These are phyloP conservation scores for Holotrichia oblita DNA, from an alignment of 1,140 invertebrate species.

Conservation along the genomic window DNA sequence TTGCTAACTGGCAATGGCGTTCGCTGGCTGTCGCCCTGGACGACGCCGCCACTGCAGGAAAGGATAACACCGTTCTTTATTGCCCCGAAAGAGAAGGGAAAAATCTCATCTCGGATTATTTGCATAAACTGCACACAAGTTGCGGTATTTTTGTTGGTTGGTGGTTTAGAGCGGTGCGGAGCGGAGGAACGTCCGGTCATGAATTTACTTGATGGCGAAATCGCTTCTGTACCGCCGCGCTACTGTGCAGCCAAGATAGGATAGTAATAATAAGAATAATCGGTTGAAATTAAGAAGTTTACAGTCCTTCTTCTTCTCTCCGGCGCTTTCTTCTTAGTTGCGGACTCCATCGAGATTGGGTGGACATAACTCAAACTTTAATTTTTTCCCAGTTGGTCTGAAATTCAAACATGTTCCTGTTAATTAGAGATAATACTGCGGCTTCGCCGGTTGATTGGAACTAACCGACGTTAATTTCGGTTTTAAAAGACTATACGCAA, in stretches of 20 bases:
- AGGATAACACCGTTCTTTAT: conserved; percentile 56
- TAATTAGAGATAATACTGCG: conserved; percentile 43
- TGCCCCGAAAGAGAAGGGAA: conserved; percentile 53
- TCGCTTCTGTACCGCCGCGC: conserved; percentile 28
- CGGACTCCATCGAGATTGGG: background rate
- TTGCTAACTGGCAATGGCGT: conserved; percentile 50
- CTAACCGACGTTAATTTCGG: background rate
- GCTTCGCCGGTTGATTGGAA: conserved; percentile 13
- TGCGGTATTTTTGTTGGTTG: conserved; percentile 46
- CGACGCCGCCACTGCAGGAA: conserved; percentile 12
- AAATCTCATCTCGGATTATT: conserved; percentile 61
- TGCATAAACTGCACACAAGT: conserved; percentile 58
- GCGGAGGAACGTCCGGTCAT: conserved; percentile 40
- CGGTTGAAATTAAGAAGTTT: conserved; percentile 51
- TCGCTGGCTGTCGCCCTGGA: background rate
- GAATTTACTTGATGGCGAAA: conserved; percentile 40
- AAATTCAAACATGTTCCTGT: conserved; percentile 45
- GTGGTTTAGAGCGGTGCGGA: conserved; percentile 30
- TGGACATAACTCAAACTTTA: conserved; percentile 45
- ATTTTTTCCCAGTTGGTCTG: conserved; percentile 38
- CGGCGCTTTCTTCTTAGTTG: conserved; percentile 3
- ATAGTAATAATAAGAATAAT: conserved; percentile 52
- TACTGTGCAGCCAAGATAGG: conserved; percentile 49
- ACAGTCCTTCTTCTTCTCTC: conserved; percentile 38
- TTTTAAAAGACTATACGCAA: background rate